phyloP scores from a whole-genome alignment of 2,113 vertebrate species.

The Melanotaenia duboulayi region DNA sequence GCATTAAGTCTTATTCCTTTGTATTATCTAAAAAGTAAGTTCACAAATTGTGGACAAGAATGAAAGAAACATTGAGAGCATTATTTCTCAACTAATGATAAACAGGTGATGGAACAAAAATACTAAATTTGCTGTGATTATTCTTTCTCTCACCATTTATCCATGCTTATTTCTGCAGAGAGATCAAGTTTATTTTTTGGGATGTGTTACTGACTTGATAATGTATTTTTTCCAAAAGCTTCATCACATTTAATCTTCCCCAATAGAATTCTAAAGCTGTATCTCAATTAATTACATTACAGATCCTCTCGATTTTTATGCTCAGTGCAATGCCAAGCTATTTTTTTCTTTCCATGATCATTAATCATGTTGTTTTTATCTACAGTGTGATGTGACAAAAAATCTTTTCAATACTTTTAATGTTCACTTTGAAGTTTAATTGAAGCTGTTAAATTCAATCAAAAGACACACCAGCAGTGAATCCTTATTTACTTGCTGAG shows the following conservation, averaged over 20 bases:
- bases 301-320: background rate
- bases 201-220: background rate
- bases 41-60: background rate
- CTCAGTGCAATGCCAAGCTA: background rate
- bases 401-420: conserved; percentile 4
- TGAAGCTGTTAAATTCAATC: background rate
- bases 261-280: background rate
- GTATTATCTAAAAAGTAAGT: background rate
- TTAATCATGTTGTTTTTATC: background rate
- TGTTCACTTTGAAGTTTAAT: conserved; percentile 9
- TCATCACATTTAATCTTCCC: background rate
- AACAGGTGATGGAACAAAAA: background rate
- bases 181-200: too few species aligned
- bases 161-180: too few species aligned
- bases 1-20: background rate
- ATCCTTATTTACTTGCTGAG: background rate
- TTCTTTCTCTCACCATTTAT: background rate
- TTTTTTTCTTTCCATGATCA: background rate
- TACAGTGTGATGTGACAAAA: background rate
- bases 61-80: conserved; percentile 1
- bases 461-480: conserved; percentile 1
- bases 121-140: background rate
- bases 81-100: background rate
- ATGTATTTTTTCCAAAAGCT: conserved; percentile 3
- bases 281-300: background rate